phyloP scores from a whole-genome alignment of 2,113 vertebrate genomes.

The Carassius auratus region DNA sequence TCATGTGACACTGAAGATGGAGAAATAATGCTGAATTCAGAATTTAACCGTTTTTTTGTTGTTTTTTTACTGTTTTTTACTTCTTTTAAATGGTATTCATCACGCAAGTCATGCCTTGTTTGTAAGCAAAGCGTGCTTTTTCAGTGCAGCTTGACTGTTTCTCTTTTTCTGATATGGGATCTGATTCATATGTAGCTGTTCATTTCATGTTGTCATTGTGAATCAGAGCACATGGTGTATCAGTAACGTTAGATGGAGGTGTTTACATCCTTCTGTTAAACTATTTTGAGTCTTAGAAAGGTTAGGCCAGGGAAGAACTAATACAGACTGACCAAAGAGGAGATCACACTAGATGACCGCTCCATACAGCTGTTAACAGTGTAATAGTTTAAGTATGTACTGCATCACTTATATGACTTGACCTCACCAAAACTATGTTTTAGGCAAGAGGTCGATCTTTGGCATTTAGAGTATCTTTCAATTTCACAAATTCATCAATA shows the following conservation, averaged over 20 bases:
- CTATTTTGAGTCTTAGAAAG: background rate
- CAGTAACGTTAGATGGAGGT: conserved; percentile 9
- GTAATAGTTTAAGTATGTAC: background rate
- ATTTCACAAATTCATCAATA: background rate
- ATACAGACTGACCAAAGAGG: background rate
- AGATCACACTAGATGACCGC: background rate
- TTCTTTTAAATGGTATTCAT: too few relatives aligned
- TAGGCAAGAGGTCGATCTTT: background rate
- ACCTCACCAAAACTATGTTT: too few relatives aligned
- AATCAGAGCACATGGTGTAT: background rate
- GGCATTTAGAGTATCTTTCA: background rate
- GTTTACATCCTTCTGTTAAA: background rate
- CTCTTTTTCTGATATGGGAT: background rate
- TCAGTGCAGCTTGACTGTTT: background rate
- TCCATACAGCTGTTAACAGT: background rate
- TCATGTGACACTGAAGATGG: too few relatives aligned
- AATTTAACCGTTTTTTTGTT: too few relatives aligned
- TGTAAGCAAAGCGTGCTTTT: background rate
- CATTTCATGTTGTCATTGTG: background rate
- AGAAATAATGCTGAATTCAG: too few relatives aligned
- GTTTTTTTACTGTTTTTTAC: too few relatives aligned
- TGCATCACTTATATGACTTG: background rate
- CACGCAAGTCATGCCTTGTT: background rate
- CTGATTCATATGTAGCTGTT: background rate
- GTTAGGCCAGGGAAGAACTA: background rate